Base-by-base conservation (phyloP, 2,797 vertebrate species). In the Bryconaethiops microstoma region DNA sequence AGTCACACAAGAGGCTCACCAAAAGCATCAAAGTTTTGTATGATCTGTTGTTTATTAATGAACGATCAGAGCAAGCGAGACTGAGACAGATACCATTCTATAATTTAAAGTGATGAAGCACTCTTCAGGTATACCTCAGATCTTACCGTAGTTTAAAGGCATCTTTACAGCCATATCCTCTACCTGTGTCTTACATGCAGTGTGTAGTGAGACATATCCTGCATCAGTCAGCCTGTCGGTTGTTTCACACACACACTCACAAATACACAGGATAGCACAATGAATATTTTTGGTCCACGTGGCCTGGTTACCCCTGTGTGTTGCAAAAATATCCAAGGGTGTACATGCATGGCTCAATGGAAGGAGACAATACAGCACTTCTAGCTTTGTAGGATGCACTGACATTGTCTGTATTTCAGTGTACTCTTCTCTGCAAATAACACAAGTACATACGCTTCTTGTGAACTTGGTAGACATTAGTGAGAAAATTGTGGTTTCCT, bases 361-460 rank as follows among this genome's bases (percentile, higher is more conserved):
- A 70, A 72, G 54, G 68, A 81, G 54, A 23, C 42, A 8, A 25
- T 54, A 76, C 69, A 68, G 75, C 76, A 68, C 63, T 83, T 83
- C 64, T 81, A 79, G 88, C 71, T 71, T 69, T 72, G 55, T 86
- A 71, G 75, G 76, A 77, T 81, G 81, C 90, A 90, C 88, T 90
- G 88, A 88, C 72, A 21, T 86, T 73, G 29, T 73, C 67, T 67
- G 76, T 74, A 68, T 74, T 77, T 63, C 76, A 21, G 19, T 81
- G 80, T 86, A 80, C 70, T 67, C 59, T 78, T 55, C 25, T 71
- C 75, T 78, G 80, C 71, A 68, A 29, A 63, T 78, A 83, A 80
- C 59, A 40, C 50, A 19, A 57, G 72, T 84, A 71, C 67, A 71
- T 76, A 75, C 21, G 76, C 78, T 84, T 86, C 52, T 76, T 1